Percentiles rank a stretch among this genome's conserved stretches.
phyloP scores from a whole-genome alignment of 2,888 invertebrate genomes.

The Mythimna loreyi region DNA sequence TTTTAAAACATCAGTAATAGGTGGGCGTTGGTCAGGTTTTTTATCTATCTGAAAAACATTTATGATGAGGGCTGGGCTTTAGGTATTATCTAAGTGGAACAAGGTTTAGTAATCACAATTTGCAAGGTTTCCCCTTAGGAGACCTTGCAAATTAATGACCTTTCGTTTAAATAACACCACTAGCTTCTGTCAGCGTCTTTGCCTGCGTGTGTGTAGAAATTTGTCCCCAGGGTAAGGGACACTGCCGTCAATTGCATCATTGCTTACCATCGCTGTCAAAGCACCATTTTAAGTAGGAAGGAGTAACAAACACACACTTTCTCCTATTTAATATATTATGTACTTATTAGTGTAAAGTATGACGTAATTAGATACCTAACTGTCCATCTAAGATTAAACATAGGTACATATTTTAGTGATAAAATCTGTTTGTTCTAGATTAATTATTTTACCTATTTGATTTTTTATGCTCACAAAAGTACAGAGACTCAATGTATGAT shows the following conservation, averaged over 20 bases:
- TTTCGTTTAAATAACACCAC: not conserved
- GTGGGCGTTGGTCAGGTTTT: not conserved
- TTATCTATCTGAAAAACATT: not conserved
- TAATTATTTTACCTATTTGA: no score
- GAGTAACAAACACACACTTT: no score
- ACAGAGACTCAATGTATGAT: not conserved
- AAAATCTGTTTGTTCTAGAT: not conserved
- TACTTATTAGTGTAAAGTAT: no score
- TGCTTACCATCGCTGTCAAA: no score
- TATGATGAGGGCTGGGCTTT: not conserved
- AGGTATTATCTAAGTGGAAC: constrained; percentile 30
- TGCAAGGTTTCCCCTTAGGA: constrained; percentile 19
- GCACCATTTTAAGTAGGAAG: no score
- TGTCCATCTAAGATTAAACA: not conserved
- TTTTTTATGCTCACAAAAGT: no score
- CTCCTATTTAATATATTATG: no score
- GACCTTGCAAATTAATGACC: no score
- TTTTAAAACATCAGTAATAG: not conserved
- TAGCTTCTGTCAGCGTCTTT: no score
- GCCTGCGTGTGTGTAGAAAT: no score
- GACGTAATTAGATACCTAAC: not conserved
- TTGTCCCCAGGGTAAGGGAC: no score
- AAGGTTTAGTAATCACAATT: constrained; percentile 30
- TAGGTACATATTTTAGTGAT: not conserved
- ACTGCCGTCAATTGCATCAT: no score